phyloP scores from a whole-genome alignment of 2,113 vertebrate genomes.

The Tychaedon coryphoeus region DNA sequence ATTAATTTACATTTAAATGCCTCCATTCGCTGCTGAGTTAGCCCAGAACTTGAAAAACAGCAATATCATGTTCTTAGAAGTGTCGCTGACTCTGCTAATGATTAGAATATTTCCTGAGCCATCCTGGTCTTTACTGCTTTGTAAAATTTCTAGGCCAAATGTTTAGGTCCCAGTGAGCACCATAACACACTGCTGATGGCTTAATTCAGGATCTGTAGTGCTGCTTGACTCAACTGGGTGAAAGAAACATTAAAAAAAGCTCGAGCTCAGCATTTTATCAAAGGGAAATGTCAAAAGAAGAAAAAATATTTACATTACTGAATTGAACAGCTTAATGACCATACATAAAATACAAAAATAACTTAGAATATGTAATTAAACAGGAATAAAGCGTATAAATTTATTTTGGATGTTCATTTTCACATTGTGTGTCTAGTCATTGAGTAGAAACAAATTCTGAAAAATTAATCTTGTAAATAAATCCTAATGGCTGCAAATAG shows the following conservation, averaged over 20 bases:
- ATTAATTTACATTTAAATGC: constrained; percentile 6
- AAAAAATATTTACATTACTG: not conserved
- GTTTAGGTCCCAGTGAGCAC: not conserved
- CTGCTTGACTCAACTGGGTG: not conserved
- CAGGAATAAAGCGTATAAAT: not conserved
- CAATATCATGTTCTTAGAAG: not conserved
- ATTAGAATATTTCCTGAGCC: not conserved
- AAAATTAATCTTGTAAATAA: not conserved
- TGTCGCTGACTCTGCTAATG: not conserved
- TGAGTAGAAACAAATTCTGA: not conserved
- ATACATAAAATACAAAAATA: not conserved
- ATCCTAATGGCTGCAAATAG: not conserved
- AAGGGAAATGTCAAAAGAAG: not conserved
- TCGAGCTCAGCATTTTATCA: not conserved
- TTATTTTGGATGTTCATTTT: not conserved
- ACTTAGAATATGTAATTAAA: not conserved
- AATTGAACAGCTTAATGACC: not conserved
- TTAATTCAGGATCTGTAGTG: not conserved
- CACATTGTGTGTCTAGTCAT: not conserved
- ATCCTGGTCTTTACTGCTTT: not conserved
- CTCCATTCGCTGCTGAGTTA: not conserved
- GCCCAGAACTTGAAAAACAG: not conserved
- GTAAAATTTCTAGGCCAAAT: not conserved
- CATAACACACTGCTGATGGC: not conserved
- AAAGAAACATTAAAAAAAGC: not conserved